Evolutionary conservation across 2,113 vertebrate genomes (phyloP), one percentile per base, ranked within the genome.

Genomic region (Spermophilus dauricus): DNA sequence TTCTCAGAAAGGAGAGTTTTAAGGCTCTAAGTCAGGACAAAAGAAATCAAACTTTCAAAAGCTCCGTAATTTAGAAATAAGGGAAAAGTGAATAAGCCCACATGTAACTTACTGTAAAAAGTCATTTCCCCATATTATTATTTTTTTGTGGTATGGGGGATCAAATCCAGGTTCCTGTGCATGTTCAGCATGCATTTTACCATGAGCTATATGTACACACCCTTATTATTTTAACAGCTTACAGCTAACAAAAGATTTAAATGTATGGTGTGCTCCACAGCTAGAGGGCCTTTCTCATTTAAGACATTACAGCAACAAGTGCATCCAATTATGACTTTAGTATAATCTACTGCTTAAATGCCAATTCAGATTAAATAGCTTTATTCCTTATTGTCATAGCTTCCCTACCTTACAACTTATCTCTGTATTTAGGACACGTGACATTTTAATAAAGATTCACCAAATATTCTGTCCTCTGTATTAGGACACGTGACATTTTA

Each of bases 371-470:
- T 30, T 32, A 75, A 45, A 51, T 17, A 48, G 24, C 45, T 34
- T 86, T 78, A 22, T 28, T 34, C 34, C 12, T 42, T 69, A 63
- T 32, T 75, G 13, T 51, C 16, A 69, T 8, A 11, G 48, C 9
- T 32, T 69, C 65, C 32, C 65, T 69, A 69, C 30, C 30, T 34
- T 56, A 56, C 10, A 56, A 37, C 17, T 81, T 53, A 76, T 63
- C 91, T 85, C 88, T 91, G n/a, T 48, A n/a, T 34, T 80, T 84
- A 65, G 39, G 65, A 14, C 65, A 34, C 16, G 65, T 69, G 65
- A 69, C 65, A 34, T 69, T 69, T 87, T 91, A 80, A 91, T 70
- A 26, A 93, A 67, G 72, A 95, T 30, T 75, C 83, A 80, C 24
- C 48, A 69, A 87, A 34, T 30, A 56, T 65, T 63, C 39, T 94